phyloP scores from a whole-genome alignment of 2,797 vertebrate genomes.

The Amazona ochrocephala region DNA sequence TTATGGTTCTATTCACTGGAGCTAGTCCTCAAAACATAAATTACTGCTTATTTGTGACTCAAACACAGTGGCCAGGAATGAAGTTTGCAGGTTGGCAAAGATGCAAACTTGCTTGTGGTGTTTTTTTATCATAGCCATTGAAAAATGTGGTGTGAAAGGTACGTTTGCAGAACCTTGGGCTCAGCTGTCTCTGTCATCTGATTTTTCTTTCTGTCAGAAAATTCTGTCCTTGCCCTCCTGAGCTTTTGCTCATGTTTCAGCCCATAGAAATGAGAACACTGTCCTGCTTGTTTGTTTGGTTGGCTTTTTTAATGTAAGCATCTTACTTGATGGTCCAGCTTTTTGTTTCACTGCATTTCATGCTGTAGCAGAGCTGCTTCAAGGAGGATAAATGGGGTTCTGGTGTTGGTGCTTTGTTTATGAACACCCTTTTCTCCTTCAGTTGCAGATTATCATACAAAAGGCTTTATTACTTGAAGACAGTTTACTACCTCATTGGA shows the following conservation, averaged over 20 bases:
- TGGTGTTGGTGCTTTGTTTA: background rate
- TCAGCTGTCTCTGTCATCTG: background rate
- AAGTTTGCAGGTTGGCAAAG: background rate
- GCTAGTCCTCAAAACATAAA: background rate
- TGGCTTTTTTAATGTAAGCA: background rate
- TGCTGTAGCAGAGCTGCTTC: background rate
- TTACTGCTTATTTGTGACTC: constrained; percentile 49
- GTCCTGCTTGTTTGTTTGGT: background rate
- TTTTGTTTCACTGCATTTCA: background rate
- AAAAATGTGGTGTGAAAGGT: background rate
- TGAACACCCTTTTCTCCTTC: background rate
- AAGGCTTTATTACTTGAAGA: background rate
- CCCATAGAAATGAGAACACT: background rate
- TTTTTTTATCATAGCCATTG: background rate
- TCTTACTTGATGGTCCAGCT: background rate
- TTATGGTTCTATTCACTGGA: background rate
- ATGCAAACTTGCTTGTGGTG: background rate
- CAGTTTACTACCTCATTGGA: background rate
- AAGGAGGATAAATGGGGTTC: background rate
- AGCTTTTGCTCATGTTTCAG: background rate
- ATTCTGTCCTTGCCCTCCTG: background rate
- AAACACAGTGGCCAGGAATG: background rate
- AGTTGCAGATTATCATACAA: background rate
- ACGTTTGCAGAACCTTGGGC: background rate
- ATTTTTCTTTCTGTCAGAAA: background rate